phyloP scores from a whole-genome alignment of 2,888 invertebrate genomes.

The Embidobia sp. region DNA sequence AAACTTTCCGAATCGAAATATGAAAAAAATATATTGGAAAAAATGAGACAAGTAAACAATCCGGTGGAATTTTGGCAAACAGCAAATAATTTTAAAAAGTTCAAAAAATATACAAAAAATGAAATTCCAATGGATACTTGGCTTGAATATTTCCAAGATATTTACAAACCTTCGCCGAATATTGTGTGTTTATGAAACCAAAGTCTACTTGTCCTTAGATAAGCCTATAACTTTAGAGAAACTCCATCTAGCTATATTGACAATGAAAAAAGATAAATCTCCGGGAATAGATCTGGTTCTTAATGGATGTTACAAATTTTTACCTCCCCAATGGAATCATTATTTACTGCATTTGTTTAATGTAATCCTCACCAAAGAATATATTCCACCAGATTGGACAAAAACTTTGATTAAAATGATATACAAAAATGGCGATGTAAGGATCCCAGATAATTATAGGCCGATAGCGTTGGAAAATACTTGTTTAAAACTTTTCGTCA shows the following conservation, averaged over 20 bases:
- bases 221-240: not conserved
- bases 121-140: not conserved
- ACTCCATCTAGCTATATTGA: not conserved
- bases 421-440: not conserved
- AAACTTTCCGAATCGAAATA: not conserved
- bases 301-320: slow-evolving; percentile 2
- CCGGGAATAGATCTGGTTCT: not conserved
- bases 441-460: slow-evolving; percentile 1
- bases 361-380: not conserved
- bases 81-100: not conserved
- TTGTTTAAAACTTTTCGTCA: not conserved
- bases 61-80: not conserved
- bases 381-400: not conserved
- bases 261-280: not conserved
- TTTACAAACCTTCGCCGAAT: not conserved
- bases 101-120: not conserved
- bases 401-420: not conserved
- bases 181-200: not conserved
- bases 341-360: slow-evolving; percentile 2
- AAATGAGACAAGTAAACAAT: slow-evolving; percentile 1
- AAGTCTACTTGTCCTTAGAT: not conserved
- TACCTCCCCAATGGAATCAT: not conserved
- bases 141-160: not conserved
- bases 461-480: slow-evolving; percentile 1
- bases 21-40: not conserved